Base-by-base conservation (phyloP, 2,888 invertebrate species). In the Dione juno region DNA sequence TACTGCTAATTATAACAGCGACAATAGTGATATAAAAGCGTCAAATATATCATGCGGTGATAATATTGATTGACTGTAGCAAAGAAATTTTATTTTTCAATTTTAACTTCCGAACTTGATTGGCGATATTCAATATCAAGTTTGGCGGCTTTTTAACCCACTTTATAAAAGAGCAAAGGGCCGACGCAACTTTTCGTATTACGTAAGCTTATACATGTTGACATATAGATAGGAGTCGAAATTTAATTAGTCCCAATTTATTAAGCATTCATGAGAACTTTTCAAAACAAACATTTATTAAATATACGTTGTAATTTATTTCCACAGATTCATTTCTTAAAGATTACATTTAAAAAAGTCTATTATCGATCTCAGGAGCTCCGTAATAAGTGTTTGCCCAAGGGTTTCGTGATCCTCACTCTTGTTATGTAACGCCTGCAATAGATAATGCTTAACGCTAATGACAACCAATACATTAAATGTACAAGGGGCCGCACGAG, bases 391-490 rank as follows among this genome's bases (percentile, higher is more conserved):
- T 82, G 81, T 85, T 80, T 78, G 87, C 89, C 84, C 73, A 77
- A 78, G 84, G 88, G 85, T 81, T 84, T 84, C 85, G 82, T 86
- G 85, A 81, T 81, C 79, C 77, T 77, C 78, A 84, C 84, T 84
- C 82, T 79, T 78, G 77, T 90, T 91, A 89, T 86, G 84, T 86
- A 88, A 92, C 79, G 75, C 76, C 77, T 77, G 85, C 88, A 89
- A 90, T 87, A 88, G 88, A 88, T 89, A 90, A 90, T 86, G 85
- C 87, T 87, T 89, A 88, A 88, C 84, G 84, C 85, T 88, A 90
- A 91, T 90, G 89, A 90, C 87, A 85, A 84, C 86, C 87, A 86
- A 89, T 90, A 88, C 88, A 89, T 87, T 85, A 87, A 88, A 88
- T 86, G 84, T 88, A 88, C 86, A 85, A 86, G 84, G 81, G 83